Percentiles rank a stretch among this genome's conserved stretches.
Evolutionary conservation across 2,113 vertebrate species (phyloP).

Genomic region (Alligator mississippiensis): DNA sequence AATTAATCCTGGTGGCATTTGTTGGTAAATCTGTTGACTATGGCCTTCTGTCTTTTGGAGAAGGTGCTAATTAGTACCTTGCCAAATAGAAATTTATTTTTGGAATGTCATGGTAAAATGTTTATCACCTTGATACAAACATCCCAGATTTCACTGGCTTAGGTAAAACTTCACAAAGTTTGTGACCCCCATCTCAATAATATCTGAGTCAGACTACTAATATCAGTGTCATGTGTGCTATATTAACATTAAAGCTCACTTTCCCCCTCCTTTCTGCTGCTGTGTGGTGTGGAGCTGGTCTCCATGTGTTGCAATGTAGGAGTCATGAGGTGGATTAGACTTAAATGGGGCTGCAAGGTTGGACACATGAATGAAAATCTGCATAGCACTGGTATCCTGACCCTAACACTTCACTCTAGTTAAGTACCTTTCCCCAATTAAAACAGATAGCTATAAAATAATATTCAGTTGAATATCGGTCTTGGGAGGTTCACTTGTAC

Average conservation of each 20-base stretch:
- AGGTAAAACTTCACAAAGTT: background rate
- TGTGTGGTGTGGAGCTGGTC: background rate
- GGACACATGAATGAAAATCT: background rate
- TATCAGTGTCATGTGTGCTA: background rate
- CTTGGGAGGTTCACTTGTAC: background rate
- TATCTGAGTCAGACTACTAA: background rate
- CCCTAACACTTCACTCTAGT: background rate
- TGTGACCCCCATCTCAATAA: background rate
- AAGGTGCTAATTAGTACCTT: background rate
- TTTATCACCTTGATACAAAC: background rate
- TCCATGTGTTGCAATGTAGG: background rate
- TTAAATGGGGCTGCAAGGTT: background rate
- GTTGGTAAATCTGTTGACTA: background rate
- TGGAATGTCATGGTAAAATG: background rate
- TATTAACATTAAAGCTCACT: background rate
- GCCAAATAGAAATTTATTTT: background rate
- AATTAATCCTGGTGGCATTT: background rate
- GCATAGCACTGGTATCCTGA: background rate
- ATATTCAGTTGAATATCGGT: background rate
- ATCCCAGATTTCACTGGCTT: background rate
- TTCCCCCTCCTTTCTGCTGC: background rate
- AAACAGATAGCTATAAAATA: background rate
- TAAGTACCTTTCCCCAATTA: background rate
- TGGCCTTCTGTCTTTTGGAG: conserved; percentile 1
- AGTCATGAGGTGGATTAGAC: background rate